phyloP scores from a whole-genome alignment of 2,113 vertebrate species.

The Ameiurus melas region DNA sequence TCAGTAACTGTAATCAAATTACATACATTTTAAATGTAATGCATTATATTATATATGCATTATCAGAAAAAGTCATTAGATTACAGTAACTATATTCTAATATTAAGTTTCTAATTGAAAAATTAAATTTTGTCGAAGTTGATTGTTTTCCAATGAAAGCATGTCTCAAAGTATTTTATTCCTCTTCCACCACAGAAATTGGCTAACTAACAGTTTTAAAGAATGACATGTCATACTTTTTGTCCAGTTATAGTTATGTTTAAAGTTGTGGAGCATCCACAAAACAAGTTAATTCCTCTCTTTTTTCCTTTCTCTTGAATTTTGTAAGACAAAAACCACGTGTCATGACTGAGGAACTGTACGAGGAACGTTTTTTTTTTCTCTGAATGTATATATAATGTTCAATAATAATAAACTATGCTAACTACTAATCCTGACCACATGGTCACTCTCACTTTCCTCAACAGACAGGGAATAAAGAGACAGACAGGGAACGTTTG shows the following conservation, averaged over 20 bases:
- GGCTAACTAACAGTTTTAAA: neutral
- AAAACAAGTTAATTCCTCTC: neutral
- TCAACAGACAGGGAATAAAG: neutral
- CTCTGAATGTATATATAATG: neutral
- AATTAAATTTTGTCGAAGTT: too few species aligned
- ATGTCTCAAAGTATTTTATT: neutral
- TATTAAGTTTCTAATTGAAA: too few species aligned
- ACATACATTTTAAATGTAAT: too few species aligned
- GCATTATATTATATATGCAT: too few species aligned
- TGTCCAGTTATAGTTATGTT: neutral
- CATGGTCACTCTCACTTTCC: neutral
- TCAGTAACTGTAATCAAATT: too few species aligned
- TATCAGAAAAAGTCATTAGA: too few species aligned
- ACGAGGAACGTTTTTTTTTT: too few species aligned
- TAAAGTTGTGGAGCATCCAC: neutral
- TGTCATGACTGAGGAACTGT: neutral
- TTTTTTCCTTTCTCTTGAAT: neutral
- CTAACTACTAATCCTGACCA: neutral
- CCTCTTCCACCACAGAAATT: neutral
- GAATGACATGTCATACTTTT: neutral
- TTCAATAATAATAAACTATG: neutral
- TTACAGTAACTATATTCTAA: too few species aligned
- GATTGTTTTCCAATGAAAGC: neutral
- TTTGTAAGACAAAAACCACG: neutral
- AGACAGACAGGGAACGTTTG: neutral